Evolutionary conservation across 1,140 invertebrate species (phyloP), one percentile per base, ranked within the genome.

Genomic region (Drosophila tristis): DNA sequence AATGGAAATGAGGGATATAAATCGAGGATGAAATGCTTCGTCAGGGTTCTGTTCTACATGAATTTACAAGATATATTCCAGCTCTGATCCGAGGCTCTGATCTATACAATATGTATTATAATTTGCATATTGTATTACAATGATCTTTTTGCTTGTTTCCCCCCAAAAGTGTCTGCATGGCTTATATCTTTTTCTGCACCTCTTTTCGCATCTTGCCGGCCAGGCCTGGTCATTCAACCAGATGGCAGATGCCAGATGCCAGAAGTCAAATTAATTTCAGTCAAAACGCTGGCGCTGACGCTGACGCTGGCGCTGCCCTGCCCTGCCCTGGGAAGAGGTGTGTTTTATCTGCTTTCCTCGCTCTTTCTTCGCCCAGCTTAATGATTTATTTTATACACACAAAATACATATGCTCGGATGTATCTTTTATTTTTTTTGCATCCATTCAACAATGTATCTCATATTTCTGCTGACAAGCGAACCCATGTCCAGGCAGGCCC

Each of bases 261-360:
- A 71, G 54, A 64, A 70, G 62, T 55, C 75, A 84, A 82, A 84
- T 84, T 79, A 84, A 79, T 84, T 82, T 79, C 54, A 71, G 75
- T 71, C 80, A 70, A 74, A 56, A 35, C 15, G 16, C 48, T 20
- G 20, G 20, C 20, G 20, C 20, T 20, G 7, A 5, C 20, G 20
- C 48, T 20, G 20, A 1, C 20, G 20, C 20, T 20, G 7, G 2
- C 20, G 20, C 16, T 16, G 42, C 39, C 13, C 11, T 11, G 65
- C 64, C 64, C 67, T 20, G 54, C 65, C 67, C 51, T 71, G 45
- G 45, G 16, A 26, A 56, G 60, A 61, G 63, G 79, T 84, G 80
- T 82, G 79, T 65, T 68, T 61, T 59, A 80, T 73, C 56, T 47
- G 63, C 58, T 50, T 50, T 58, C 54, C 45, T 55, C 15, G 54